Conservation (phyloP, 2,113 vertebrate species). For the Cercocebus atys region DNA sequence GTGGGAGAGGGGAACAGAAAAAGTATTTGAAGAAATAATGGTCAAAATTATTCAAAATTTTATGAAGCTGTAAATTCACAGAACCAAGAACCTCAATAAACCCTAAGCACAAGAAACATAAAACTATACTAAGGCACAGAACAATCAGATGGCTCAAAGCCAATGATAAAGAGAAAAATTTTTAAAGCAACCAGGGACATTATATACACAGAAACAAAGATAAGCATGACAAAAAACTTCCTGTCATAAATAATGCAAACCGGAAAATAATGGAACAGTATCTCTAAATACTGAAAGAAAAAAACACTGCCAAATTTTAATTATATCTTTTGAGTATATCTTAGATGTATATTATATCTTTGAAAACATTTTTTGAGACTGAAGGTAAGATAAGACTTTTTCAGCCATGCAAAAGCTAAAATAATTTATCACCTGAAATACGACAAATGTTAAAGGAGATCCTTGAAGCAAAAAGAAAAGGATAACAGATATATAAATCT, state of each 20-base stretch:
- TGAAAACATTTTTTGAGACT: background rate
- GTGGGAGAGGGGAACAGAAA: background rate
- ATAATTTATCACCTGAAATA: background rate
- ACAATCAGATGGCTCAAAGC: background rate
- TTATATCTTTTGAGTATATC: background rate
- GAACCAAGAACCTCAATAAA: background rate
- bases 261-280: background rate
- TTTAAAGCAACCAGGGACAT: background rate
- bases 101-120: background rate
- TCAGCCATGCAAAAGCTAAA: background rate
- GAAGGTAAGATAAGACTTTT: background rate
- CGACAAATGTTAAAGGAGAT: background rate
- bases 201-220: background rate
- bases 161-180: background rate
- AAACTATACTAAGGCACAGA: background rate
- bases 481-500: background rate
- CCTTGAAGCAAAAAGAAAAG: background rate
- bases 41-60: background rate
- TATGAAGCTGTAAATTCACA: background rate
- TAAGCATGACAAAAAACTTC: background rate
- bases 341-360: too few species aligned
- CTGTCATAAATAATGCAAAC: background rate
- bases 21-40: background rate
- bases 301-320: background rate
- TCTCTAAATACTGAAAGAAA: background rate